Conservation (phyloP, 2,888 invertebrate species). For the Thera obeliscata region DNA sequence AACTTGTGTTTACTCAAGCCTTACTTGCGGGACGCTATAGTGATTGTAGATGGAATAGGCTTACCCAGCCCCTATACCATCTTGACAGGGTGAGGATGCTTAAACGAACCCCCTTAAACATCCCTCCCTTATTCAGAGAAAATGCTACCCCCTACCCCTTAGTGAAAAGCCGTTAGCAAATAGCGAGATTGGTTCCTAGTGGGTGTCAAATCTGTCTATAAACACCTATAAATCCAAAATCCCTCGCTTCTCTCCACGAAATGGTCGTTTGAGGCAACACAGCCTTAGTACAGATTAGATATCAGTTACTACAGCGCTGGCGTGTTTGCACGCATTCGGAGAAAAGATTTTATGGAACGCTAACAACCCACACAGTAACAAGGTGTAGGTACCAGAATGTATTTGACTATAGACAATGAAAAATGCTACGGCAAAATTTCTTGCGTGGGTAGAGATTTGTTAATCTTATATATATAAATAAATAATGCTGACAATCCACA, state of each 20-base stretch:
- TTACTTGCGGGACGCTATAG: too few relatives aligned
- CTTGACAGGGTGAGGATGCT: too few relatives aligned
- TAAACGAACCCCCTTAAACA: too few relatives aligned
- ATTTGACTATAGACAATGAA: not conserved
- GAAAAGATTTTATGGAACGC: constrained; percentile 37
- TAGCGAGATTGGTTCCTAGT: not conserved
- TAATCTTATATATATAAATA: too few relatives aligned
- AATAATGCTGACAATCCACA: too few relatives aligned
- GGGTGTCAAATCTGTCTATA: not conserved
- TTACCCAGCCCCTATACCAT: too few relatives aligned
- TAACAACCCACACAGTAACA: constrained; percentile 8
- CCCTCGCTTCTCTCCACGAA: constrained; percentile 1
- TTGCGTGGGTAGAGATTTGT: not conserved
- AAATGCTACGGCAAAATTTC: not conserved
- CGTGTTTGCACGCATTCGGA: constrained; percentile 33
- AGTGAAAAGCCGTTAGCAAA: too few relatives aligned
- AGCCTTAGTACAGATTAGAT: not conserved
- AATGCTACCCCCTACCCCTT: too few relatives aligned
- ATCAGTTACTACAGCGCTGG: constrained; percentile 12
- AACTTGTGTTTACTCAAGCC: too few relatives aligned
- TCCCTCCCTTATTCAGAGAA: too few relatives aligned
- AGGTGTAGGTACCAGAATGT: not conserved
- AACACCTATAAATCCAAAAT: constrained; percentile 18
- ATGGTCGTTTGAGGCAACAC: constrained; percentile 10
- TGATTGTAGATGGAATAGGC: too few relatives aligned